These are phyloP conservation scores for Zapus hudsonius DNA, from an alignment of 2,113 vertebrate species.

Conservation along the genomic window DNA sequence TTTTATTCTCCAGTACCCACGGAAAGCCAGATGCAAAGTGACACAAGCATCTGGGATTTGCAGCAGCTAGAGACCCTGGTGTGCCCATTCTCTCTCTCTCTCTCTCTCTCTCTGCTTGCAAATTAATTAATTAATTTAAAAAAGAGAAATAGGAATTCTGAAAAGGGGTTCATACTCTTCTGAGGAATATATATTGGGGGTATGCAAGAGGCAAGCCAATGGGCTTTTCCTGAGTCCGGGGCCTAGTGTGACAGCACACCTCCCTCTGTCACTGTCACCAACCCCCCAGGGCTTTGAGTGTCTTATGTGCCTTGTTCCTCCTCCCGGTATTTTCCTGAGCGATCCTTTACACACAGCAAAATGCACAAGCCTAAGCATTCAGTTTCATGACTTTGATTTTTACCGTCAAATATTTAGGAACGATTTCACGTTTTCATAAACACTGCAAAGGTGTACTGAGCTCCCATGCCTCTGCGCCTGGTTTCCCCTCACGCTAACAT, in stretches of 20 bases:
- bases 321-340: too few relatives aligned
- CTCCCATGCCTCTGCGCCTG: neutral
- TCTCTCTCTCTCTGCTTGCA: too few relatives aligned
- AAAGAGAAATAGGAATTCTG: neutral
- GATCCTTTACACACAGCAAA: neutral
- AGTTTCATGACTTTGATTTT: neutral
- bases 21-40: too few relatives aligned
- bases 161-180: neutral
- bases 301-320: neutral
- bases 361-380: neutral
- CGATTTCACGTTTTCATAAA: neutral
- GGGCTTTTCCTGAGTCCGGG: neutral
- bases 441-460: neutral
- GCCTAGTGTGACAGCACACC: too few relatives aligned
- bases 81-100: too few relatives aligned
- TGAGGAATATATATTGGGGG: neutral
- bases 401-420: neutral
- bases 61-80: too few relatives aligned
- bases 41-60: too few relatives aligned
- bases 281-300: neutral
- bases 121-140: too few relatives aligned
- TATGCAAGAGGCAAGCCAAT: neutral
- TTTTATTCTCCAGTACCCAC: too few relatives aligned
- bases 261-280: neutral
- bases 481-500: neutral